Evolutionary conservation across 1,140 invertebrate species (phyloP).

Genomic region (Carposina sasakii): DNA sequence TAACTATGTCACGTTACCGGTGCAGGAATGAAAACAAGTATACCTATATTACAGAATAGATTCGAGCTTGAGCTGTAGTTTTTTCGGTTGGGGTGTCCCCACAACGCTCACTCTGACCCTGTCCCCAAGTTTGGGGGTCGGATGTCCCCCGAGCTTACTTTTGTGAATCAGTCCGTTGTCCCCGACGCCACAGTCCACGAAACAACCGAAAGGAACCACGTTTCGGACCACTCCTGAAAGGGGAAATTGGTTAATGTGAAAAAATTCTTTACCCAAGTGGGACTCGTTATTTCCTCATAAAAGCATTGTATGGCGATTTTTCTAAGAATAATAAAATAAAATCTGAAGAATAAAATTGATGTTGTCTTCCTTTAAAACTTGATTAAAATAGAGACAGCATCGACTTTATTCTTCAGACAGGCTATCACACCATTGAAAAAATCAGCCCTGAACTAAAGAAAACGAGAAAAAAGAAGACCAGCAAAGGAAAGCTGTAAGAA

Average conservation of each 20-base stretch:
- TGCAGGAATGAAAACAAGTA: too few relatives aligned
- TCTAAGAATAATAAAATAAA: too few relatives aligned
- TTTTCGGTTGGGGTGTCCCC: constrained; percentile 49
- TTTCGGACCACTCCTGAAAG: constrained; percentile 84
- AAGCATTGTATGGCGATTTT: background rate
- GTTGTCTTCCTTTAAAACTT: too few relatives aligned
- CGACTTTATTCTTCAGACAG: too few relatives aligned
- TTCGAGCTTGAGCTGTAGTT: constrained; percentile 54
- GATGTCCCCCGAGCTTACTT: constrained; percentile 74
- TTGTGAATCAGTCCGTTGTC: constrained; percentile 83
- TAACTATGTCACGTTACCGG: too few relatives aligned
- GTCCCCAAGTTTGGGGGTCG: constrained; percentile 80
- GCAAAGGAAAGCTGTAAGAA: too few relatives aligned
- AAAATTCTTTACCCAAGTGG: background rate
- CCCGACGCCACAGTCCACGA: constrained; percentile 91
- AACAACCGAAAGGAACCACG: constrained; percentile 91
- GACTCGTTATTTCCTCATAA: background rate
- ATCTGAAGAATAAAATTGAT: too few relatives aligned
- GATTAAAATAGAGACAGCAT: too few relatives aligned
- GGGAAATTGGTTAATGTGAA: background rate
- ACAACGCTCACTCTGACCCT: constrained; percentile 71
- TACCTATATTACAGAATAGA: too few relatives aligned
- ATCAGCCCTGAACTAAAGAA: too few relatives aligned
- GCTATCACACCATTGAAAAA: too few relatives aligned
- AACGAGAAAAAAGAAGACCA: too few relatives aligned